Base-by-base conservation (phyloP, 2,888 invertebrate genomes). In the Acanthosepion esculentum region DNA sequence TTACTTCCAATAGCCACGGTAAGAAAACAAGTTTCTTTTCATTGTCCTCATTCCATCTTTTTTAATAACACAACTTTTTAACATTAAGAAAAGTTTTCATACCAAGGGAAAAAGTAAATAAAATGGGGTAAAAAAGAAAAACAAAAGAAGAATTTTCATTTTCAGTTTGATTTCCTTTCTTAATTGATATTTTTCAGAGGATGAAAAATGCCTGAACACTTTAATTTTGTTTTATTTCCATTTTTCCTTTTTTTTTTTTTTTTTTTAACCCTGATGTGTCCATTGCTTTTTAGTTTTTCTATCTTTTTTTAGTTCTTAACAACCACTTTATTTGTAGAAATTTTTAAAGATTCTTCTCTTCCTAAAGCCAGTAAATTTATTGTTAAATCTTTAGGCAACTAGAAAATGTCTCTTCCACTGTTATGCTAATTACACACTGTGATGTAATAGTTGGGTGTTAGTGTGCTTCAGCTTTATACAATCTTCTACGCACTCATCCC, bases 21-120 rank as follows among this genome's bases (percentile, higher is more conserved):
- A 78, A 78, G n/a, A n/a, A 78, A 78, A 78, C n/a, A 78, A 78
- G 78, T 78, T 78, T 59, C 59, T 59, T 78, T 78, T 78, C 78
- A n/a, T n/a, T 78, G 15, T n/a, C 33, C 78, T 78, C 78, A 78
- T n/a, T 78, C 78, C n/a, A 33, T 12, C 23, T 59, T 78, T 78
- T 78, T 78, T 15, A n/a, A n/a, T 33, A n/a, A n/a, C 78, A 78
- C 78, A 78, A 78, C 78, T 78, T 78, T 78, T 78, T 78, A n/a
- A 78, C 78, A 78, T 78, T n/a, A n/a, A 78, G n/a, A n/a, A 78
- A 78, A 78, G 78, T 78, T 78, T 78, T 78, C 15, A 78, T n/a
- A 1, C 0, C 64, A 26, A 8, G 8, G 15, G 15, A 55, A 20
- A 20, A 55, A 55, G 20, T 18, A 55, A 55, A 55, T 55, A 20